Percentiles rank a stretch among this genome's conserved stretches.
These are phyloP conservation scores for Limnephilus rhombicus DNA, from an alignment of 2,888 invertebrate species.

Conservation along the genomic window DNA sequence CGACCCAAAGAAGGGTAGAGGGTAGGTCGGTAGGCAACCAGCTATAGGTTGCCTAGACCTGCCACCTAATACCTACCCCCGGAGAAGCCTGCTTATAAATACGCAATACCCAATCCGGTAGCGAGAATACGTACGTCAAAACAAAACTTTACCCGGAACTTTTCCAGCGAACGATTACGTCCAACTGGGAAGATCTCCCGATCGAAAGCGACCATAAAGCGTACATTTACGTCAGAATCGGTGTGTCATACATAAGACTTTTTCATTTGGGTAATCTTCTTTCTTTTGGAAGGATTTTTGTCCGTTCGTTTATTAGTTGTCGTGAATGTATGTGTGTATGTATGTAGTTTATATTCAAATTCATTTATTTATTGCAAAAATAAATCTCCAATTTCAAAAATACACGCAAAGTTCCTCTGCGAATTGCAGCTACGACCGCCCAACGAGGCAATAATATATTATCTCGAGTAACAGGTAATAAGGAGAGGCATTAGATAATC, in stretches of 20 bases:
- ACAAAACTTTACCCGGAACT: constrained; percentile 12
- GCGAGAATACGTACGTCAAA: constrained; percentile 3
- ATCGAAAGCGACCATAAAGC: neutral
- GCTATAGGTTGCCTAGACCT: neutral
- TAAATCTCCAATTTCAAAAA: no score
- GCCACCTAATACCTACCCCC: neutral
- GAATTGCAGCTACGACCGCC: no score
- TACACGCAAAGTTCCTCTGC: no score
- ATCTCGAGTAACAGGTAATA: no score
- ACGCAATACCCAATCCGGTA: constrained; percentile 5
- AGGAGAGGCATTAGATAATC: no score
- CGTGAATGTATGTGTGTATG: no score
- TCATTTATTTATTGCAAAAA: no score
- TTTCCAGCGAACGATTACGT: constrained; percentile 14
- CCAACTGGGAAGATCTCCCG: neutral
- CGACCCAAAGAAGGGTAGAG: neutral
- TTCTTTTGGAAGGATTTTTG: neutral
- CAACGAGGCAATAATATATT: no score
- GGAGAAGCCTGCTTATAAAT: neutral
- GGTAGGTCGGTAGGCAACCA: neutral
- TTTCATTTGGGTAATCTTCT: neutral
- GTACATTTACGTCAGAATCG: neutral
- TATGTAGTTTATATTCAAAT: no score
- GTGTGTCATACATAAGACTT: neutral
- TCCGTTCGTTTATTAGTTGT: neutral